Evolutionary conservation across 2,797 vertebrate species (phyloP).

Genomic region (Xenops minutus): DNA sequence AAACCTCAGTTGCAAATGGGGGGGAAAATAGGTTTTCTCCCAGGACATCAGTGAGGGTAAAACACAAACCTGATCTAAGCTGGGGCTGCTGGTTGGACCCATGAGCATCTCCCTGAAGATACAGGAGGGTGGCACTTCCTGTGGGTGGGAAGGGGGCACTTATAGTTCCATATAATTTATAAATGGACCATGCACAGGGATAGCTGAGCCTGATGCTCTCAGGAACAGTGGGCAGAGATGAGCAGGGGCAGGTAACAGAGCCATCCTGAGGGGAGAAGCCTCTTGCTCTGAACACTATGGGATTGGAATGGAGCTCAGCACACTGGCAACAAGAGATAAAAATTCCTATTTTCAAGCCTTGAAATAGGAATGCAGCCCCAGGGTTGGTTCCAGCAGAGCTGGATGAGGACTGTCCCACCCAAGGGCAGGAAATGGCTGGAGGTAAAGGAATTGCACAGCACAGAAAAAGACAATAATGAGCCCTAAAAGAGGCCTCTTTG

Average conservation of each 20-base stretch:
- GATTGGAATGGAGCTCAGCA: neutral
- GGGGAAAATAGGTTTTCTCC: neutral
- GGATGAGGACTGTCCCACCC: neutral
- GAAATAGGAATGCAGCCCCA: neutral
- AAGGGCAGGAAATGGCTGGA: neutral
- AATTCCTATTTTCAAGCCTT: neutral
- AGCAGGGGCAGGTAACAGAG: neutral
- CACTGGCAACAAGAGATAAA: fast-evolving
- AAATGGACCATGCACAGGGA: fast-evolving
- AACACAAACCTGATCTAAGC: neutral
- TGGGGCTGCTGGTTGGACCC: neutral
- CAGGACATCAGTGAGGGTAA: neutral
- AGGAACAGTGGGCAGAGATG: fast-evolving
- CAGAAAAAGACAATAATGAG: neutral
- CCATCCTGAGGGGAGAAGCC: fast-evolving
- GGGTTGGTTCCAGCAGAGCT: neutral
- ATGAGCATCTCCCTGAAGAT: neutral
- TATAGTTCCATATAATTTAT: neutral
- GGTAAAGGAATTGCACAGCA: neutral
- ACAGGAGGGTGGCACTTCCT: fast-evolving
- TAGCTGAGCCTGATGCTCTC: neutral
- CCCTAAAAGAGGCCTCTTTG: neutral
- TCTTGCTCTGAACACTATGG: neutral
- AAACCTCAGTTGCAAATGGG: neutral
- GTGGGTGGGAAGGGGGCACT: neutral